Base-by-base conservation (phyloP, 2,888 invertebrate genomes). In the Ectemnius cavifrons region DNA sequence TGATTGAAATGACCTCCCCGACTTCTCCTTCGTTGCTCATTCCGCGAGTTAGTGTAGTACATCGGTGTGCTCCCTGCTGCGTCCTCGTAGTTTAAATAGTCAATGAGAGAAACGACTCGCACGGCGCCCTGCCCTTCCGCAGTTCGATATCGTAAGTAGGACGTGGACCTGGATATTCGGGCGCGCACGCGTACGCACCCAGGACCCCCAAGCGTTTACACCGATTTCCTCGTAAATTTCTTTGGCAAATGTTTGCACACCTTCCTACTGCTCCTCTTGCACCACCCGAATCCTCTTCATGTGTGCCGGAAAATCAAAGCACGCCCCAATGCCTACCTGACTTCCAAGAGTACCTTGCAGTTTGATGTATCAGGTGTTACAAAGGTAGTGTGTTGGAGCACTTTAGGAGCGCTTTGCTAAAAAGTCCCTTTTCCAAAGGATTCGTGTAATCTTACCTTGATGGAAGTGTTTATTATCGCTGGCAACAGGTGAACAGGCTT, bases 71-170 rank as follows among this genome's bases (percentile, higher is more conserved):
- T 23, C 2, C 2, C 52, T 11, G 8, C 2, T 18, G 37, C 70
- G 67, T 11, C 1, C 66, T 16, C 56, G 49, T 77, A 62, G 75
- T 37, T 73, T 81, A 81, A 28, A n/a, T 75, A 78, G 73, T 81
- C 73, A 73, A 79, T 81, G 79, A 71, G 69, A 73, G 77, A 66
- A 72, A 76, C 66, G 61, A 65, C 76, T 73, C 58, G 67, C 76
- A 57, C 64, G 56, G 67, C 70, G 73, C 75, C 80, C 72, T 77
- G 70, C 71, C 71, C 75, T 81, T 67, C 65, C 60, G 67, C 81
- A 86, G 86, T 87, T 89, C 88, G 86, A 87, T 88, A 85, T 84
- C 80, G 84, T 84, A 89, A 89, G 85, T 89, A 86, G 89, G 89
- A 84, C 89, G 83, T 83, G 87, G 85, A 86, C 85, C 85, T 81